These are phyloP conservation scores for Eremobia ochroleuca DNA, from an alignment of 2,888 invertebrate genomes.

Conservation along the genomic window DNA sequence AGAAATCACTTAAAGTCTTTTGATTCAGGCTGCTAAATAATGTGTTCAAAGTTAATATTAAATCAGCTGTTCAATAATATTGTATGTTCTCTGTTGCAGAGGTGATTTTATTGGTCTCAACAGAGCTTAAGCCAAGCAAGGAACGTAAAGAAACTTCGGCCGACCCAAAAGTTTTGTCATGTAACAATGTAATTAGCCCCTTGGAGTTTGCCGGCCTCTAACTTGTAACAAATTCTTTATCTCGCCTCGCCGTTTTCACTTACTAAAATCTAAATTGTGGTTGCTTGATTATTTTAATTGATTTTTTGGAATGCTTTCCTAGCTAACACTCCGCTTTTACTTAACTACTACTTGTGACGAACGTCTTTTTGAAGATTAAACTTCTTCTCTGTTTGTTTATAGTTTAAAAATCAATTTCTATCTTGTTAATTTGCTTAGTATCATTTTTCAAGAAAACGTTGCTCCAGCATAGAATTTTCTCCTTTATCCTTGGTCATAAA, in stretches of 20 bases:
- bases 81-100: constrained; percentile 82
- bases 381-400: neutral
- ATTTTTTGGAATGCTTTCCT: constrained; percentile 48
- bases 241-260: constrained; percentile 84
- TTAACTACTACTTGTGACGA: neutral
- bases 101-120: constrained; percentile 84
- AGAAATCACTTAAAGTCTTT: constrained; percentile 54
- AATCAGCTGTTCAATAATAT: constrained; percentile 76
- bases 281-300: constrained; percentile 66
- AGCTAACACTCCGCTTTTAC: neutral
- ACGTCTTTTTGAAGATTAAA: neutral
- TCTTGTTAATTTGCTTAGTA: neutral
- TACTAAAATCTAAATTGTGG: constrained; percentile 81
- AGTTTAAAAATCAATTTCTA: neutral
- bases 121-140: constrained; percentile 80
- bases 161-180: constrained; percentile 89
- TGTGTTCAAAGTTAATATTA: constrained; percentile 68
- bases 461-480: neutral
- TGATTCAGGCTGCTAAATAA: constrained; percentile 64
- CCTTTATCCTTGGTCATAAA: neutral
- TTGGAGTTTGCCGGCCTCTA: constrained; percentile 81
- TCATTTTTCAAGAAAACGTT: neutral
- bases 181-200: constrained; percentile 90
- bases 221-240: constrained; percentile 88
- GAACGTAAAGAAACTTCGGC: constrained; percentile 86